phyloP scores from a whole-genome alignment of 2,113 vertebrate species.

The Falco punctatus region DNA sequence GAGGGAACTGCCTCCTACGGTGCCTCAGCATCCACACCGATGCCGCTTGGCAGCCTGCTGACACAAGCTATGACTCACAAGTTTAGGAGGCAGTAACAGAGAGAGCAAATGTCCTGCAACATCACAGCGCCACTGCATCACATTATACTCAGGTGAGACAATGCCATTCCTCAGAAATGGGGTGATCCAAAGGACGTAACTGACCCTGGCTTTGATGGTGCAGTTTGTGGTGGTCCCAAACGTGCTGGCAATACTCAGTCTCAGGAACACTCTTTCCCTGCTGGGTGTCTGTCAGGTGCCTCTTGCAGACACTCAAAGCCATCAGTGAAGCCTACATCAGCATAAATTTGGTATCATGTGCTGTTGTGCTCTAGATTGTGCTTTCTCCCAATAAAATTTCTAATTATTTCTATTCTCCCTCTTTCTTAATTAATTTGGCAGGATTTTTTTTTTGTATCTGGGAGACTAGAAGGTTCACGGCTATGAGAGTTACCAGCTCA shows the following conservation, averaged over 20 bases:
- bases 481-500: background rate
- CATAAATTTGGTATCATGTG: background rate
- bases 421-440: background rate
- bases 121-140: background rate
- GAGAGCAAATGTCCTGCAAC: background rate
- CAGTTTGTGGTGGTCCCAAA: background rate
- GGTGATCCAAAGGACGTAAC: background rate
- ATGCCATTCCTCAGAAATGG: background rate
- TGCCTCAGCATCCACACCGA: background rate
- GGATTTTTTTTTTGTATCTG: background rate
- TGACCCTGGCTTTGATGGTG: background rate
- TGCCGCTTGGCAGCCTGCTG: background rate
- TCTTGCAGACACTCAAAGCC: background rate
- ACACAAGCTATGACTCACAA: background rate
- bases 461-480: background rate
- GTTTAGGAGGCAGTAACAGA: background rate
- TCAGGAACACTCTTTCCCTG: background rate
- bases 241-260: background rate
- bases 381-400: background rate
- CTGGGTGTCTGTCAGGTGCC: background rate
- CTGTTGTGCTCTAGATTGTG: background rate
- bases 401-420: background rate
- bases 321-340: background rate
- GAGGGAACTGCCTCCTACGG: background rate
- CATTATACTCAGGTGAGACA: background rate